Conservation (phyloP, 35 echinoderm and acorn worm species). For the Ophiothrix spiculata region DNA sequence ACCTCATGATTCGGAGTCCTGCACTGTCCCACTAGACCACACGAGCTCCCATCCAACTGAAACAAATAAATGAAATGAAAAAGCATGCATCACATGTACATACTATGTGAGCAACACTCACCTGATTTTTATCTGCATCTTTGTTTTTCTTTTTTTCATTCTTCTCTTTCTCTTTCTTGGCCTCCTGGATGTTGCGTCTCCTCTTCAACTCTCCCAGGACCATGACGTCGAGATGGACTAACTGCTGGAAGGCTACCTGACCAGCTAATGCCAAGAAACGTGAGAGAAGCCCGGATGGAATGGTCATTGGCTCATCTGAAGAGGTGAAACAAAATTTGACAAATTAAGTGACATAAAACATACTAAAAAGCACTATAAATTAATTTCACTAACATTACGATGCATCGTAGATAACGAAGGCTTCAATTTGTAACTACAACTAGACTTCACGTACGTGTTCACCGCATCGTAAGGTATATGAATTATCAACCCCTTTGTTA, state of each 20-base stretch:
- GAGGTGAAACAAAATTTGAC: neutral
- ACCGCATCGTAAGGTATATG: too few species aligned
- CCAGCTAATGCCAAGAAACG: conserved; percentile 79
- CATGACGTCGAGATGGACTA: conserved; percentile 85
- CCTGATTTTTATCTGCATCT: conserved; percentile 40
- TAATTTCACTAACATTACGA: too few species aligned
- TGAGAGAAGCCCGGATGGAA: conserved; percentile 58
- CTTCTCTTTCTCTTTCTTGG: conserved; percentile 49
- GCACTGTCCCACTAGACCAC: too few species aligned
- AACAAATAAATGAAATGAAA: too few species aligned
- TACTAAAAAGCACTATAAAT: too few species aligned
- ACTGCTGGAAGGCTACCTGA: conserved; percentile 77
- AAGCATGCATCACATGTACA: too few species aligned
- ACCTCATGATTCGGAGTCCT: too few species aligned
- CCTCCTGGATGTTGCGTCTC: conserved; percentile 72
- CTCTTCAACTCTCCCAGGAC: conserved; percentile 78
- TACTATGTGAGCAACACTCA: neutral
- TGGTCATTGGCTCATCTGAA: neutral
- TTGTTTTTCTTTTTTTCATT: conserved; percentile 30
- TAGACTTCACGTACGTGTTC: too few species aligned
- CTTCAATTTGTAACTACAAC: neutral
- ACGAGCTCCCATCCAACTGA: too few species aligned
- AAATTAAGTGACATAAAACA: neutral
- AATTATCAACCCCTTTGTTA: too few species aligned
- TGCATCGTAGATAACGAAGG: too few species aligned